Evolutionary conservation across 1,140 invertebrate genomes (phyloP), one percentile per base, ranked within the genome.

Genomic region (Caenorhabditis remanei): DNA sequence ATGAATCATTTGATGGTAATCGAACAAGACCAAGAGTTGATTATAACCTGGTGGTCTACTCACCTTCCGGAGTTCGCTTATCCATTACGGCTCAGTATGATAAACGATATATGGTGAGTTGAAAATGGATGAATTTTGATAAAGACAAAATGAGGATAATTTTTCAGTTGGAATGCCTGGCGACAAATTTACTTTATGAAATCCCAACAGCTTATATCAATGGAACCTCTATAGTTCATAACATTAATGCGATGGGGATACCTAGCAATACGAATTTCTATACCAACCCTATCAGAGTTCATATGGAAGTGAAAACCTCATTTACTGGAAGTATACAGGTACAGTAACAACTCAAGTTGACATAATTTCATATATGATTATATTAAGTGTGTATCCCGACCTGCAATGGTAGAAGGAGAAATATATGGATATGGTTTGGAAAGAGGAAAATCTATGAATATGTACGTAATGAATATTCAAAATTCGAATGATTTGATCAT

Each of bases 381-480:
- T 71, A 16, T 90, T 86, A 87, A 91, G 90, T 91, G 90, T 82
- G 90, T 91, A 53, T 91, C 90, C 19, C 89, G 90, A 16, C 90
- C 90, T 19, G 90, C 90, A 40, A 91, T 91, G 90, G 90, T 90
- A 16, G 90, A 91, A 86, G 90, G 90, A 7, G 90, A 91, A 84
- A 86, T 91, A 53, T 91, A 91, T 58, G 90, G 90, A n/a, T 58
- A 40, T 50, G 90, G 86, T 0, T 46, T 91, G 50, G 90, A 91
- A 67, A 50, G 90, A 41, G 90, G 90, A 16, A 82, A 85, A 53
- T 90, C 90, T 16, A 90, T 90, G 90, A 91, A 91, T 58, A 79
- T 90, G 13, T 91, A 90, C 84, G 90, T 91, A n/a, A 85, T 84
- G 50, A 87, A 61, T 21, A 71, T 61, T 19, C 48, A 32, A 4